Conservation (phyloP, 2,113 vertebrate genomes). For the Abramis brama region DNA sequence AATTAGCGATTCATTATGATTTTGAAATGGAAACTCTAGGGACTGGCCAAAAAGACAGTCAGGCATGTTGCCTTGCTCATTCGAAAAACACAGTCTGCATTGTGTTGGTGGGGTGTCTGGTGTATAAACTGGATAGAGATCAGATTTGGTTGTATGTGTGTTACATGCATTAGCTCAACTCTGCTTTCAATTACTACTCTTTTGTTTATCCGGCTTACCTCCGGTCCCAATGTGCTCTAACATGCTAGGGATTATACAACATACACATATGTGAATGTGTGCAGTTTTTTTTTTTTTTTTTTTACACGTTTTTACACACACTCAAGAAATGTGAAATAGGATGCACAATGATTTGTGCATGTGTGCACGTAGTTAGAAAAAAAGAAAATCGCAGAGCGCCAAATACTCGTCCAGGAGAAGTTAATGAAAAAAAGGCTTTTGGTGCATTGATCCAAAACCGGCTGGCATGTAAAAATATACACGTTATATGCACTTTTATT, state of each 20-base stretch:
- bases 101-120: slow-evolving; percentile 38
- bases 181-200: slow-evolving; percentile 56
- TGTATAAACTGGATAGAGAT: slow-evolving; percentile 33
- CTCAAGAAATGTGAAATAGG: not conserved
- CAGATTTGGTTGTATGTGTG: slow-evolving; percentile 34
- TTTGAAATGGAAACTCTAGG: slow-evolving; percentile 36
- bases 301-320: not conserved
- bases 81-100: slow-evolving; percentile 37
- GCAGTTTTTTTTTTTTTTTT: not conserved
- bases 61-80: slow-evolving; percentile 11
- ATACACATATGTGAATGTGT: not conserved
- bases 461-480: too few relatives aligned
- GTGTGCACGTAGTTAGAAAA: not conserved
- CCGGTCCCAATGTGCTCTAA: slow-evolving; percentile 34
- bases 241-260: slow-evolving; percentile 48
- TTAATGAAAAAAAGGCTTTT: too few relatives aligned
- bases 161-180: slow-evolving; percentile 49
- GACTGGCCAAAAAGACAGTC: slow-evolving; percentile 22
- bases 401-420: too few relatives aligned
- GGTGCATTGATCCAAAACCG: too few relatives aligned
- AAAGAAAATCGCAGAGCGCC: too few relatives aligned
- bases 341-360: not conserved
- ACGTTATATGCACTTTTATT: not conserved
- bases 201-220: slow-evolving; percentile 53
- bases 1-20: slow-evolving; percentile 28